Evolutionary conservation across 2,113 vertebrate genomes (phyloP), one percentile per base, ranked within the genome.

Genomic region (Castor canadensis): DNA sequence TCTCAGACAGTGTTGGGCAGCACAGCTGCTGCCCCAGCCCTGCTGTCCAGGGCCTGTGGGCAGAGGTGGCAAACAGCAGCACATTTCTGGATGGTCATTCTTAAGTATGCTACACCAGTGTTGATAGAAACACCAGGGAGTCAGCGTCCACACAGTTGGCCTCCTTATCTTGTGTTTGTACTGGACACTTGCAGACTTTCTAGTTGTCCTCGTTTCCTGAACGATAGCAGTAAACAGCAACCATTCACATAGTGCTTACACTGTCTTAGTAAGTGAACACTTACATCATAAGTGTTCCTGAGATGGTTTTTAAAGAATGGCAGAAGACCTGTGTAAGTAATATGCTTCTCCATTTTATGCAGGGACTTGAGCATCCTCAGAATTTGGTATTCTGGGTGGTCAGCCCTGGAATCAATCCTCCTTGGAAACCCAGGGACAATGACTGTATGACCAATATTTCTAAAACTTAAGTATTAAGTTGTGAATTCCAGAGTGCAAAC

Each of bases 61-160:
- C 9, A 49, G 17, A 22, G 19, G 35, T 4, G 4, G 47, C 71
- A 32, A 4, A 4, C 2, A 1, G 30, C 17, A 9, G 4, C 67
- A 32, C n/a, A 6, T 38, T 8, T 4, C 28, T 67, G 28, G 11
- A n/a, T 58, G 26, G 11, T 67, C 32, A 52, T 26, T 11, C 15
- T 67, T 40, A 71, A 71, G 40, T 38, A 71, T 19, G 19, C 19
- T 40, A n/a, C n/a, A 71, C 35, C n/a, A n/a, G 66, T 16, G 24
- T 13, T 30, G 38, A 38, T 2, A 71, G 32, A 40, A 40, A 7
- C 38, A 8, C 22, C 67, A 35, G 67, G 15, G 32, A 40, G 20
- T 71, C 30, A 71, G 67, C 67, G 24, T 17, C 20, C n/a, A 20
- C 66, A 71, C 35, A 38, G 67, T 71, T n/a, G 32, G 35, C 66